Conservation (phyloP, 1,140 invertebrate genomes). For the Streblospio benedicti region DNA sequence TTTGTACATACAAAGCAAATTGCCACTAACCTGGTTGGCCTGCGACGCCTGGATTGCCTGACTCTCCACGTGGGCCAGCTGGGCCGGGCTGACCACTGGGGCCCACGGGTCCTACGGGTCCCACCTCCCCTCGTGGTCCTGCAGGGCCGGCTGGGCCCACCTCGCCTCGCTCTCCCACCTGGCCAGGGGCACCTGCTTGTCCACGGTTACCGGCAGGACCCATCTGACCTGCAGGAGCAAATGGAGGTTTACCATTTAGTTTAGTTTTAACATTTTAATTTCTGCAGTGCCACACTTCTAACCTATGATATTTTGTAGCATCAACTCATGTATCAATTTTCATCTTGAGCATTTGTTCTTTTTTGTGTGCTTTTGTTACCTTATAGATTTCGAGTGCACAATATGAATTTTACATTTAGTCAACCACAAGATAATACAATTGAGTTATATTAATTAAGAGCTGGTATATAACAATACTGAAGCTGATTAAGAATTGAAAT, state of each 20-base stretch:
- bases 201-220: neutral
- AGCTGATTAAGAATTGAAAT: too few relatives aligned
- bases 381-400: too few relatives aligned
- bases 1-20: neutral
- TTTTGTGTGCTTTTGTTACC: too few relatives aligned
- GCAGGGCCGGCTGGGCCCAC: conserved; percentile 32
- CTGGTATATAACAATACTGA: too few relatives aligned
- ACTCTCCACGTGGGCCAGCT: conserved; percentile 4
- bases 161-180: conserved; percentile 33
- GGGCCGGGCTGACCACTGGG: conserved; percentile 7
- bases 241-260: neutral
- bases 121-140: conserved; percentile 30
- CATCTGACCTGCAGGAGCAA: conserved; percentile 4
- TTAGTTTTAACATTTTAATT: neutral
- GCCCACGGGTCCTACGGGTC: conserved; percentile 28
- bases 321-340: too few relatives aligned
- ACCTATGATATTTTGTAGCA: too few relatives aligned
- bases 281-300: neutral
- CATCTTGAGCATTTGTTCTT: too few relatives aligned
- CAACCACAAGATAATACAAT: too few relatives aligned
- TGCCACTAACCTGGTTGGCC: conserved; percentile 6
- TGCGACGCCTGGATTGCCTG: conserved; percentile 8
- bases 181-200: conserved; percentile 25
- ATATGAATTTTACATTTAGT: too few relatives aligned
- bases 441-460: too few relatives aligned